Conservation (phyloP, 2,113 vertebrate genomes). For the Candoia aspera region DNA sequence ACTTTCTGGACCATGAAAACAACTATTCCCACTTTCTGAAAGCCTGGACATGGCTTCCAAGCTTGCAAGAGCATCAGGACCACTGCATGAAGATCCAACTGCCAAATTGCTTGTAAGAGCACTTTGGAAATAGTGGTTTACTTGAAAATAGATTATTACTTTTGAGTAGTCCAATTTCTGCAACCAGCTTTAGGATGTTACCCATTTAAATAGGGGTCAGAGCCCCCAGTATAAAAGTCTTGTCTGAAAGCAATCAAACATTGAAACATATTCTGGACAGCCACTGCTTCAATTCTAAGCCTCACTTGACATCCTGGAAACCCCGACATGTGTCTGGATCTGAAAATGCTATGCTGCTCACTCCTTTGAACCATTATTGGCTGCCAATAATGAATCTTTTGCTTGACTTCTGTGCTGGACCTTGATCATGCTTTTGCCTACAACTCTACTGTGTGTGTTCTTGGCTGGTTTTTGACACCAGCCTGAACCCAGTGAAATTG, state of each 20-base stretch:
- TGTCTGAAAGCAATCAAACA: neutral
- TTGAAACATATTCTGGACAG: neutral
- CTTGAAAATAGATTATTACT: neutral
- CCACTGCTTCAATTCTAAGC: neutral
- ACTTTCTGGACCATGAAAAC: too few species aligned
- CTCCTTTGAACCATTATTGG: neutral
- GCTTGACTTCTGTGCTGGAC: neutral
- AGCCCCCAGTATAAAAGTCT: neutral
- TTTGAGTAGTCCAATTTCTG: neutral
- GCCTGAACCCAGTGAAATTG: neutral
- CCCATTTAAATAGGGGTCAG: neutral
- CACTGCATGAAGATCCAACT: neutral
- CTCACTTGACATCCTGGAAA: neutral
- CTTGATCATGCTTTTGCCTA: neutral
- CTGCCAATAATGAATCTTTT: neutral
- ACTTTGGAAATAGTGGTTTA: neutral
- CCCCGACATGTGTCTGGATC: neutral
- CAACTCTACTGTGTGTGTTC: neutral
- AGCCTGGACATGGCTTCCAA: too few species aligned
- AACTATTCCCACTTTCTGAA: neutral
- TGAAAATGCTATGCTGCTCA: neutral
- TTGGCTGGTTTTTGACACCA: neutral
- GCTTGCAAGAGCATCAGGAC: neutral
- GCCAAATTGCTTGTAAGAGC: neutral
- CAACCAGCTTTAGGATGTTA: neutral